Evolutionary conservation across 1,140 invertebrate species (phyloP).

Genomic region (Apis mellifera): DNA sequence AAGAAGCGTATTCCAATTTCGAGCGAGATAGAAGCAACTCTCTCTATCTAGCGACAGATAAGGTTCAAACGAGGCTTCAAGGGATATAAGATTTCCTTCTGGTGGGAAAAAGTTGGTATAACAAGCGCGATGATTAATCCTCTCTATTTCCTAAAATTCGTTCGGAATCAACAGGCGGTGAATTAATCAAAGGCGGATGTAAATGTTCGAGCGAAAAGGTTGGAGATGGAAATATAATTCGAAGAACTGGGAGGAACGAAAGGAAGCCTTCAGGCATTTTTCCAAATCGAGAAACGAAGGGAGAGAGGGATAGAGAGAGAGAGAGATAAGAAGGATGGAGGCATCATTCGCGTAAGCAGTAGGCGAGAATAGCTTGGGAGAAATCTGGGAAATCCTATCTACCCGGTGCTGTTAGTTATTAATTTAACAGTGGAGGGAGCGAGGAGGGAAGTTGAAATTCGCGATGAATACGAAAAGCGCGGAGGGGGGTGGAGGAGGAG

Average conservation of each 20-base stretch:
- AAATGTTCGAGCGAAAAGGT: no score
- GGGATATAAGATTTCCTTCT: constrained; percentile 11
- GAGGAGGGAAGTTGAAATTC: constrained; percentile 29
- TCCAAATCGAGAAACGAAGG: background rate
- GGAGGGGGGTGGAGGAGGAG: background rate
- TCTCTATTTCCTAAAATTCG: no score
- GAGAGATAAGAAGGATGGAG: background rate
- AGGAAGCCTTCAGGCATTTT: no score
- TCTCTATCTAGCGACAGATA: constrained; percentile 20
- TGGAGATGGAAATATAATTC: background rate
- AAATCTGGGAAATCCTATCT: constrained; percentile 23
- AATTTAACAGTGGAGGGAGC: constrained; percentile 49
- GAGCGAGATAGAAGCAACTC: constrained; percentile 16
- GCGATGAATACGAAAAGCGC: constrained; percentile 43
- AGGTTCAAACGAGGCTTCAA: constrained; percentile 30
- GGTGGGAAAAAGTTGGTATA: no score
- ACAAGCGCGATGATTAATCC: no score
- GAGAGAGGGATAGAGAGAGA: no score
- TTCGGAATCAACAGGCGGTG: no score
- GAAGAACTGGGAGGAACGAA: no score
- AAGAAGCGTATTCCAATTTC: constrained; percentile 60
- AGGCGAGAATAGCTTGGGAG: background rate
- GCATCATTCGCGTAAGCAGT: constrained; percentile 3
- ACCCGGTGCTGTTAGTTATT: constrained; percentile 29
- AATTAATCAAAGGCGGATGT: no score